Base-by-base conservation (phyloP, 2,888 invertebrate species). In the Cryptus viduatorius region DNA sequence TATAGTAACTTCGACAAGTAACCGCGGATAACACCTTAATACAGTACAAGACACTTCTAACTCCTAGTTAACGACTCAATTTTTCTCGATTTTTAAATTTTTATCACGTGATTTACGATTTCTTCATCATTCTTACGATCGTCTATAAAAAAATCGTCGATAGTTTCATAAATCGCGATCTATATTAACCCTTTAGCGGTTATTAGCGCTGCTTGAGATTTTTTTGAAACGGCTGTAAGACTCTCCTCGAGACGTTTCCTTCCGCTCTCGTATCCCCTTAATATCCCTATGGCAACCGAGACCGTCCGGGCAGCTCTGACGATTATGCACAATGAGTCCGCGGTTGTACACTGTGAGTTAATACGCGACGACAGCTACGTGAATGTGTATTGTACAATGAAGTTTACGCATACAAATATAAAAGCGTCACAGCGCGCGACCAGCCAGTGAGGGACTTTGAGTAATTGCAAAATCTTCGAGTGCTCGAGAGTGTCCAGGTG, bases 401-500 rank as follows among this genome's bases (percentile, higher is more conserved):
- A 68, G 16, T 19, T 12, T 56, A 76, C n/a, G 48, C 29, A 31
- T 64, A 67, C 24, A 59, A 73, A n/a, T 59, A 72, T 46, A 10
- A 56, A 68, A 80, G 37, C 67, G 42, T 69, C 67, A 24, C 12
- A 48, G n/a, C 56, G 24, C 4, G 50, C 14, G 46, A 42, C 31
- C 59, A 48, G 59, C 73, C 5, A n/a, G 29, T 76, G 31, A 53
- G n/a, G 68, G 56, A 56, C 46, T 31, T 16, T 12, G 46, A 44
- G 87, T 89, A 89, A 92, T 92, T 92, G 90, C 90, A 87, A 92
- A 48, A 92, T 92, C 90, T 90, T 89, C 88, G 86, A 75, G 88
- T 50, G 86, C 78, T 91, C 90, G 88, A 92, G 88, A 92, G 92
- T 89, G 90, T 87, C 92, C 92, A 92, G 92, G 92, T 92, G 92